Percentiles rank a stretch among this genome's conserved stretches.
Evolutionary conservation across 64 coral and sea anemone species (phyloP).

Genomic region (Montipora foliosa): DNA sequence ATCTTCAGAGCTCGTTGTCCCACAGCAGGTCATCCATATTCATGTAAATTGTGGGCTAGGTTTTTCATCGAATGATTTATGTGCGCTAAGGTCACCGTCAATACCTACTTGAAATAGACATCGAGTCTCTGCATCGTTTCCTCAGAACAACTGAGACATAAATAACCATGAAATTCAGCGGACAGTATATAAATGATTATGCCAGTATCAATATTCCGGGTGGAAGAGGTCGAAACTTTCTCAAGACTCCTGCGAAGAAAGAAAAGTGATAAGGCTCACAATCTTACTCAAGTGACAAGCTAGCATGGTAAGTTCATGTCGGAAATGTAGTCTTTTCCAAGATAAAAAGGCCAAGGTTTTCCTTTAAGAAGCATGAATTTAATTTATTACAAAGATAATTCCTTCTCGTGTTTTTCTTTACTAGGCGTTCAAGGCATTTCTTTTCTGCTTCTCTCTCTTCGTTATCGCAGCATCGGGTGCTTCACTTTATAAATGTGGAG

Average conservation of each 20-base stretch:
- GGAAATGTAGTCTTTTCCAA: background rate
- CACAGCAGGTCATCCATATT: too few species aligned
- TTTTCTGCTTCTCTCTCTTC: background rate
- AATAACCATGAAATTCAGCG: too few species aligned
- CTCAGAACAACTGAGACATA: too few species aligned
- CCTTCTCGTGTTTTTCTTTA: background rate
- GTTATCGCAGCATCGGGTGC: background rate
- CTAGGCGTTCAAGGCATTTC: background rate
- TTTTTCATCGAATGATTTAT: too few species aligned
- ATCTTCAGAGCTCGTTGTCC: too few species aligned
- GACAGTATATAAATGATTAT: too few species aligned
- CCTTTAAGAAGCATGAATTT: background rate
- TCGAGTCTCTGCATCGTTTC: too few species aligned
- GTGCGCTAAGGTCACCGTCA: too few species aligned
- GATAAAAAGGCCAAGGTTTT: background rate
- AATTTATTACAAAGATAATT: too few species aligned
- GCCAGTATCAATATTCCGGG: background rate
- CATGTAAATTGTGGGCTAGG: too few species aligned
- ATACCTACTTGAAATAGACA: too few species aligned
- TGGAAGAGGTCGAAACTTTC: background rate
- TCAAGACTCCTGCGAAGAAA: background rate
- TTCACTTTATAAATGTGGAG: background rate
- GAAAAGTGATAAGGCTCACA: background rate
- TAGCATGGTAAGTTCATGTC: background rate
- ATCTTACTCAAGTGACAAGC: too few species aligned